A percentile compares a stretch with the other conserved stretches of the same genome.
Evolutionary conservation across 2,888 invertebrate species (phyloP).

Genomic region (Drosophila cognata): DNA sequence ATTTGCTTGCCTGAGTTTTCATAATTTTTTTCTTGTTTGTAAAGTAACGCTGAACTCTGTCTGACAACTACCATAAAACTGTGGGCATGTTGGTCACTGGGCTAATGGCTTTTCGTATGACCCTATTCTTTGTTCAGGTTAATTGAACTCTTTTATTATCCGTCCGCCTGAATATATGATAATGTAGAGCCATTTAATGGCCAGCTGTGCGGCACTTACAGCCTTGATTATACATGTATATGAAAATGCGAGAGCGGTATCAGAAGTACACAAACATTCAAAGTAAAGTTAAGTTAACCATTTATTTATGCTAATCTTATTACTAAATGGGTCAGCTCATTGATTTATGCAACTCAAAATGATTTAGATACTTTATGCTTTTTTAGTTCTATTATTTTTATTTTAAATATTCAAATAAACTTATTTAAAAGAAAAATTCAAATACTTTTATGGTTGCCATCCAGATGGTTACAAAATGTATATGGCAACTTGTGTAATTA

Average conservation of each 20-base stretch:
- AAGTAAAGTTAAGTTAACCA: constrained; percentile 28
- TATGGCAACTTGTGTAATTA: background rate
- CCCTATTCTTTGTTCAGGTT: constrained; percentile 72
- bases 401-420: background rate
- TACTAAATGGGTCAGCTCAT: background rate
- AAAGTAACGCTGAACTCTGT: constrained; percentile 45
- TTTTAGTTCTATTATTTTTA: background rate
- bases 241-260: constrained; percentile 23
- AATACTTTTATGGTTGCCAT: background rate
- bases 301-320: constrained; percentile 26
- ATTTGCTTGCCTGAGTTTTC: constrained; percentile 28
- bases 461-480: background rate
- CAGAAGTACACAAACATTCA: constrained; percentile 24
- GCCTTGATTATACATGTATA: constrained; percentile 37
- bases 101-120: constrained; percentile 74
- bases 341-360: background rate
- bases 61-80: constrained; percentile 37
- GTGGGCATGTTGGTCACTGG: constrained; percentile 75
- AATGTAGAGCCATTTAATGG: constrained; percentile 41
- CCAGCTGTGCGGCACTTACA: constrained; percentile 43
- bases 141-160: constrained; percentile 64
- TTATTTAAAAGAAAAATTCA: background rate
- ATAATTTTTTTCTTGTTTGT: constrained; percentile 27
- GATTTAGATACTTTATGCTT: background rate
- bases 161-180: constrained; percentile 29